Conservation (phyloP, 2,113 vertebrate species). For the Channa maculata region DNA sequence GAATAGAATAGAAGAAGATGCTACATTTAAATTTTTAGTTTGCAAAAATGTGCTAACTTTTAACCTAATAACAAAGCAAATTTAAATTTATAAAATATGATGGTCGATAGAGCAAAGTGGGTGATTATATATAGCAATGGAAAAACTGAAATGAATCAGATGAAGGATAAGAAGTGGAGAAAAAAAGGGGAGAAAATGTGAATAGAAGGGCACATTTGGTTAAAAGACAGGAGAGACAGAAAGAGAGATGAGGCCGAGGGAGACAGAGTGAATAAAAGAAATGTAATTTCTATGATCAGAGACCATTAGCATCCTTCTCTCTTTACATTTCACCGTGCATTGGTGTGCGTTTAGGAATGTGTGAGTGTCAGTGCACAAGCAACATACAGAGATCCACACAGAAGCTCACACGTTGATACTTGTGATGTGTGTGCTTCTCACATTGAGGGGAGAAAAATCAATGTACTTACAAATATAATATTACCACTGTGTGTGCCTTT, state of each 20-base stretch:
- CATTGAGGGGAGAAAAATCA: slow-evolving; percentile 30
- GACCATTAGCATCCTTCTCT: slow-evolving; percentile 47
- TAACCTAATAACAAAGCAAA: too few relatives aligned
- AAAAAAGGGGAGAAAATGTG: neutral
- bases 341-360: slow-evolving; percentile 23
- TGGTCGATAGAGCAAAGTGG: too few relatives aligned
- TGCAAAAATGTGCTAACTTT: too few relatives aligned
- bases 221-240: slow-evolving; percentile 26
- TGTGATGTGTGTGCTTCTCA: slow-evolving; percentile 41
- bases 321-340: slow-evolving; percentile 6
- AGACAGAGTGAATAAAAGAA: slow-evolving; percentile 62
- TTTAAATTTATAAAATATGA: too few relatives aligned
- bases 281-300: slow-evolving; percentile 67
- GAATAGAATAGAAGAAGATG: neutral
- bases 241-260: slow-evolving; percentile 29
- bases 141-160: slow-evolving; percentile 2
- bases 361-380: slow-evolving; percentile 18
- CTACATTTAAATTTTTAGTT: too few relatives aligned
- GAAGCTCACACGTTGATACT: slow-evolving; percentile 39
- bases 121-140: neutral
- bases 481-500: slow-evolving; percentile 8
- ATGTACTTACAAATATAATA: slow-evolving; percentile 45
- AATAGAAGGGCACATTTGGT: neutral
- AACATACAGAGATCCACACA: slow-evolving; percentile 32
- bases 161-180: neutral